Evolutionary conservation across 2,797 vertebrate species (phyloP).

Genomic region (Syngnathus rostellatus): DNA sequence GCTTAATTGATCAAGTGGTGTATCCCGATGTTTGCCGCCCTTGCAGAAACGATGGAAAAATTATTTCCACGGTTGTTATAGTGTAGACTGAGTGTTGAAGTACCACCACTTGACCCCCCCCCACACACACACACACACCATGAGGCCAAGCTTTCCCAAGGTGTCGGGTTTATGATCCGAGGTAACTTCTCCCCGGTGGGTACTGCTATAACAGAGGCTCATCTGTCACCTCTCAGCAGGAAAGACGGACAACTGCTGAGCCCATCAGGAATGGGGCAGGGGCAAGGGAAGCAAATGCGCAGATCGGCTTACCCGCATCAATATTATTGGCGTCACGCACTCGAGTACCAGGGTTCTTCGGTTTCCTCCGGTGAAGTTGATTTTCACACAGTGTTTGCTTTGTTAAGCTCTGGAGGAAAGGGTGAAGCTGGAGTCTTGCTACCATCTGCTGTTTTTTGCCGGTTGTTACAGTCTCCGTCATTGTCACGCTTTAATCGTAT

Average conservation of each 20-base stretch:
- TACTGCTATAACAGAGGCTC: constrained; percentile 55
- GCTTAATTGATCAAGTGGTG: too few relatives aligned
- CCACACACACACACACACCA: constrained; percentile 18
- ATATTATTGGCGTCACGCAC: constrained; percentile 49
- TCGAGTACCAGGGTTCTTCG: constrained; percentile 8
- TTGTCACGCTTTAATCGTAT: background rate
- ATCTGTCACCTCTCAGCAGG: constrained; percentile 49
- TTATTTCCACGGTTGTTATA: background rate
- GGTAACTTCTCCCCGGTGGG: constrained; percentile 29
- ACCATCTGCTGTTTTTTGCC: background rate
- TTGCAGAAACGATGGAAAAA: too few relatives aligned
- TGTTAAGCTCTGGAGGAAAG: background rate
- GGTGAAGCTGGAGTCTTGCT: background rate
- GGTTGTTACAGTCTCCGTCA: background rate
- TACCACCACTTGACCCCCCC: constrained; percentile 1
- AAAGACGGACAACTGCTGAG: constrained; percentile 43
- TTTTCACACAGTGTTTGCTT: constrained; percentile 32
- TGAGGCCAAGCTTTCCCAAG: constrained; percentile 61
- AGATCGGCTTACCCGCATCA: constrained; percentile 55
- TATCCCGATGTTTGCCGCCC: too few relatives aligned
- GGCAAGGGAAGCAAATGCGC: constrained; percentile 27
- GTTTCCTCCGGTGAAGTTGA: constrained; percentile 20
- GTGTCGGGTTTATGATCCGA: constrained; percentile 53
- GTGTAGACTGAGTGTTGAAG: background rate
- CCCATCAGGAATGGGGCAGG: constrained; percentile 22